Evolutionary conservation across 2,797 vertebrate genomes (phyloP).

Genomic region (Spatula clypeata): DNA sequence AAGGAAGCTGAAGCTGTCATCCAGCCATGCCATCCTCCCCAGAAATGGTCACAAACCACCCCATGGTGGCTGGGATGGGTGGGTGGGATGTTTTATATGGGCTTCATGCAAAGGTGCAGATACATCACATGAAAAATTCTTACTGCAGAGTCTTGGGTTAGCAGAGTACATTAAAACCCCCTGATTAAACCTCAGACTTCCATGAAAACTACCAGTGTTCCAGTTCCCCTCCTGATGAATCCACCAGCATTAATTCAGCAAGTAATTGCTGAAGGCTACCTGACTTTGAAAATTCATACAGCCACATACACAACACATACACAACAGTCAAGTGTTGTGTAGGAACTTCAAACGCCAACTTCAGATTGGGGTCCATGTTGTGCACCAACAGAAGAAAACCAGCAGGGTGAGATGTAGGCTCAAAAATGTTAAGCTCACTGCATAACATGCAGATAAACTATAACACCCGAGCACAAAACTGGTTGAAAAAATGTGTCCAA

Average conservation of each 20-base stretch:
- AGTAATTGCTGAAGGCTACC: neutral
- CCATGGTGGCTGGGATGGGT: fast-evolving
- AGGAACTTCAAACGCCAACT: neutral
- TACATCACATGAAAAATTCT: neutral
- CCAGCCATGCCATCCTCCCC: fast-evolving
- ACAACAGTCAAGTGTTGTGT: fast-evolving
- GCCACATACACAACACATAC: too few species aligned
- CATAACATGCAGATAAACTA: neutral
- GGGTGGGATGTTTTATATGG: neutral
- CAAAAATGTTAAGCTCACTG: neutral
- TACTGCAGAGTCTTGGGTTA: neutral
- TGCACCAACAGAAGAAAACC: neutral
- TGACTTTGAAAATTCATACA: neutral
- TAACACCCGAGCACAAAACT: neutral
- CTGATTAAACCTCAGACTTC: neutral
- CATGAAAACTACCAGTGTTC: neutral
- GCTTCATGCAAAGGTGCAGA: neutral
- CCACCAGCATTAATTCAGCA: neutral
- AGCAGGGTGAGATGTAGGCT: neutral
- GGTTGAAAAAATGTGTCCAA: neutral
- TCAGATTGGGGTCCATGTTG: neutral
- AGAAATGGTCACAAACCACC: neutral
- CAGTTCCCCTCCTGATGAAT: neutral
- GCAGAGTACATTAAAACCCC: neutral
- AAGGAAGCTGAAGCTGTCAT: neutral